phyloP scores from a whole-genome alignment of 2,888 invertebrate genomes.

The Tromatobia lineatoria region DNA sequence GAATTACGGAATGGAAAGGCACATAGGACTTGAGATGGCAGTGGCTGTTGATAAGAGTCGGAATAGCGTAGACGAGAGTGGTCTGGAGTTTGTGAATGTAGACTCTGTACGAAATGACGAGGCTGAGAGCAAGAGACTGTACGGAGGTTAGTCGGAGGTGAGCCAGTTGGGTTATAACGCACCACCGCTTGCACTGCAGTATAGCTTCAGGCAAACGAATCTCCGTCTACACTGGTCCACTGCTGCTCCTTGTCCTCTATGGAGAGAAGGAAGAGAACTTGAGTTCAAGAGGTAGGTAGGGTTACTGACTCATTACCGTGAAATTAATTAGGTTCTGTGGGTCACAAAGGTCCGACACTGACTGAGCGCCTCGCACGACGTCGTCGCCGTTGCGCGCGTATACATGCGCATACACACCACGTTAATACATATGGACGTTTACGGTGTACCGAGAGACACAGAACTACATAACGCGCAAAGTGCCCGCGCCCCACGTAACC shows the following conservation, averaged over 20 bases:
- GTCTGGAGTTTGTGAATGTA: conserved; percentile 13
- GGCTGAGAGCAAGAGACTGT: conserved; percentile 36
- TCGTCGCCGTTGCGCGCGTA: conserved; percentile 40
- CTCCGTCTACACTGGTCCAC: conserved; percentile 49
- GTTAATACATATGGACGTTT: conserved; percentile 39
- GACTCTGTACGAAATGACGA: conserved; percentile 33
- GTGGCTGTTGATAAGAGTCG: conserved; percentile 29
- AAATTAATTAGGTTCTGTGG: conserved; percentile 81
- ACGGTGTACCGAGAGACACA: conserved; percentile 54
- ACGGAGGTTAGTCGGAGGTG: conserved; percentile 52
- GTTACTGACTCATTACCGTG: conserved; percentile 78
- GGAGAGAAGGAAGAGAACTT: conserved; percentile 67
- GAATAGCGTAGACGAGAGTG: conserved; percentile 17
- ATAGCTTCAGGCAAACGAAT: conserved; percentile 66
- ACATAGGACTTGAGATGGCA: conserved; percentile 1
- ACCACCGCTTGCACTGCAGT: conserved; percentile 35
- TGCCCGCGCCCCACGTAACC: conserved; percentile 72
- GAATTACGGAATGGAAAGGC: conserved; percentile 13
- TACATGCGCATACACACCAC: conserved; percentile 9
- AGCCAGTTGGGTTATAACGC: conserved; percentile 52
- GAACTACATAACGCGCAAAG: conserved; percentile 74
- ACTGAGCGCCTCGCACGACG: conserved; percentile 65
- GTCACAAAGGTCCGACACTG: conserved; percentile 80
- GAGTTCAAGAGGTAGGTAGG: conserved; percentile 59
- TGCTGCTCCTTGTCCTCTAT: conserved; percentile 57